A percentile compares a stretch with the other conserved stretches of the same genome.
phyloP scores from a whole-genome alignment of 2,113 vertebrate species.

The Natator depressus region DNA sequence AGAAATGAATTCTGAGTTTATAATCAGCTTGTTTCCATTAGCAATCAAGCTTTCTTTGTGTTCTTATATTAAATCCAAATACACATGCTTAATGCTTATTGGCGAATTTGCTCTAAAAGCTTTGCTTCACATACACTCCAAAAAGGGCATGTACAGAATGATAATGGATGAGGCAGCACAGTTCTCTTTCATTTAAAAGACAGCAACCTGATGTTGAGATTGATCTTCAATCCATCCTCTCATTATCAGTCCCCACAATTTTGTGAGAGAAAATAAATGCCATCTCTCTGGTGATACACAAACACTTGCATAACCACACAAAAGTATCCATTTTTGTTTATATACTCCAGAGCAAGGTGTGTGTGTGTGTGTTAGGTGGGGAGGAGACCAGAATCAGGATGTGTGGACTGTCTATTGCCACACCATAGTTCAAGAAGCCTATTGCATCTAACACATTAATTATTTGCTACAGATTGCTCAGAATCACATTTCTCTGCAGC shows the following conservation, averaged over 20 bases:
- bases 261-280: neutral
- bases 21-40: neutral
- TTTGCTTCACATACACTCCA: neutral
- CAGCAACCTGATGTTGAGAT: neutral
- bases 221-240: neutral
- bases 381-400: neutral
- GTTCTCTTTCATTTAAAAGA: neutral
- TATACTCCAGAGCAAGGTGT: neutral
- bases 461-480: neutral
- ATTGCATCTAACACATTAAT: neutral
- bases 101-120: neutral
- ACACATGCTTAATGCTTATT: neutral
- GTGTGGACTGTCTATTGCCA: neutral
- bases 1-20: neutral
- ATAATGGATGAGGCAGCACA: constrained; percentile 4
- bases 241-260: neutral
- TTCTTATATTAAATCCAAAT: neutral
- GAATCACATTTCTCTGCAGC: neutral
- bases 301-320: neutral
- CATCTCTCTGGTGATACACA: neutral
- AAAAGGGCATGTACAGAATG: neutral
- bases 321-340: neutral
- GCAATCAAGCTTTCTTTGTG: neutral
- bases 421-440: neutral
- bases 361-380: neutral